Conservation (phyloP, 2,797 vertebrate species). For the Melopsittacus undulatus region DNA sequence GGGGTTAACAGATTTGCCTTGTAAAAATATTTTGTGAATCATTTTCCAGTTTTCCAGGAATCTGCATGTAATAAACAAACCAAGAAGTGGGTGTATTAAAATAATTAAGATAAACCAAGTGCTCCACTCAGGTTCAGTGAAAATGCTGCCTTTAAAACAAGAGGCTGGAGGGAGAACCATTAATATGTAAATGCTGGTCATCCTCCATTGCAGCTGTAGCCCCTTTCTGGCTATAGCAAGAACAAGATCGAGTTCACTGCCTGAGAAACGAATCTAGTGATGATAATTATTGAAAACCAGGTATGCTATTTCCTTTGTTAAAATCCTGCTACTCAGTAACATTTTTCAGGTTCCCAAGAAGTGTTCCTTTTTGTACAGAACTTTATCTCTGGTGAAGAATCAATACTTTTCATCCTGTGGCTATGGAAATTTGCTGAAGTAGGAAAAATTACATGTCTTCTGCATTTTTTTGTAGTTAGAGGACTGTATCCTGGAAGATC, state of each 20-base stretch:
- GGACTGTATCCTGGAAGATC: not conserved
- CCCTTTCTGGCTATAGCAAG: not conserved
- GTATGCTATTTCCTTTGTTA: not conserved
- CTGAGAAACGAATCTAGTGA: not conserved
- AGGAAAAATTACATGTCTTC: not conserved
- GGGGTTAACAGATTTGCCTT: not conserved
- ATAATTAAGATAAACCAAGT: not conserved
- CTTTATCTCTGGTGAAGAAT: not conserved
- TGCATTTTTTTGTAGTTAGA: not conserved
- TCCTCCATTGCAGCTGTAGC: not conserved
- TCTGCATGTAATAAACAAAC: not conserved
- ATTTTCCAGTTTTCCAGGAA: not conserved
- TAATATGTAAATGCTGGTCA: not conserved
- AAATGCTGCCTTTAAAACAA: not conserved
- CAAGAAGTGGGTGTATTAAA: not conserved
- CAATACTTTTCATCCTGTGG: not conserved
- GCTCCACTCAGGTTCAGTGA: not conserved
- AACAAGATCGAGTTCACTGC: not conserved
- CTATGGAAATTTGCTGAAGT: not conserved
- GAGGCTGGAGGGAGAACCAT: not conserved
- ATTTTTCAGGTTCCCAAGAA: not conserved
- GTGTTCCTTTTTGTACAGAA: not conserved
- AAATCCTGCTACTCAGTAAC: fast-evolving
- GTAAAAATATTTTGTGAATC: not conserved
- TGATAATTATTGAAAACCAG: not conserved